Evolutionary conservation across 2,888 invertebrate genomes (phyloP).

Genomic region (Rhingia rostrata): DNA sequence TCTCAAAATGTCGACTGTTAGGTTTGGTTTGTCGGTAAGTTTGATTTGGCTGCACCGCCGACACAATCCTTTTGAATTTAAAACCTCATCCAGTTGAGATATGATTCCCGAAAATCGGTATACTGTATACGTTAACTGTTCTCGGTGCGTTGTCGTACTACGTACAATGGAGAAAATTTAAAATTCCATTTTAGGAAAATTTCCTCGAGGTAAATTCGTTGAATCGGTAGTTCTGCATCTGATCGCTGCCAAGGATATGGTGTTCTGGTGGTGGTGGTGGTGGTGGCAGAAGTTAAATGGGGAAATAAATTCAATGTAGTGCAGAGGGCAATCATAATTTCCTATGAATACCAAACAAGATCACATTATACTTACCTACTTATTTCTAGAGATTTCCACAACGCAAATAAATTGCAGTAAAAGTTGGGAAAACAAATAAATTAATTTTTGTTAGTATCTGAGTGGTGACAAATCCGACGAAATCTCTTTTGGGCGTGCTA

Average conservation of each 20-base stretch:
- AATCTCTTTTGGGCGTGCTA: no score
- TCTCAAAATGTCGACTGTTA: constrained; percentile 27
- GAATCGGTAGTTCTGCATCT: constrained; percentile 4
- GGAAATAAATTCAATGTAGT: constrained; percentile 26
- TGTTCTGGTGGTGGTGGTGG: background rate
- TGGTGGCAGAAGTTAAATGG: constrained; percentile 9
- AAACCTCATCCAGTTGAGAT: constrained; percentile 9
- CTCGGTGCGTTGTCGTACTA: background rate
- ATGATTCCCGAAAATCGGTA: background rate
- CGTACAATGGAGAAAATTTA: constrained; percentile 23
- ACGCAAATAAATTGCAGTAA: constrained; percentile 14
- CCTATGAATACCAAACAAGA: constrained; percentile 49
- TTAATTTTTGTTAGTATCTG: background rate
- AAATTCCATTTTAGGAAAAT: constrained; percentile 53
- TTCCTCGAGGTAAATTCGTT: constrained; percentile 14
- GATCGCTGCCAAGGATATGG: background rate
- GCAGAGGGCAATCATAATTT: constrained; percentile 49
- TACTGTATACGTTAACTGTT: background rate
- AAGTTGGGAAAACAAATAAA: constrained; percentile 16
- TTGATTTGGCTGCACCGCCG: background rate
- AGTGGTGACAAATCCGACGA: no score
- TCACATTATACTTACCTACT: constrained; percentile 10
- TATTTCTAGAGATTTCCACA: background rate
- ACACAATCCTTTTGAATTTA: constrained; percentile 39
- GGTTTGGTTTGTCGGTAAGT: constrained; percentile 21